These are phyloP conservation scores for Eudorcas thomsonii DNA, from an alignment of 2,113 vertebrate genomes.

Conservation along the genomic window DNA sequence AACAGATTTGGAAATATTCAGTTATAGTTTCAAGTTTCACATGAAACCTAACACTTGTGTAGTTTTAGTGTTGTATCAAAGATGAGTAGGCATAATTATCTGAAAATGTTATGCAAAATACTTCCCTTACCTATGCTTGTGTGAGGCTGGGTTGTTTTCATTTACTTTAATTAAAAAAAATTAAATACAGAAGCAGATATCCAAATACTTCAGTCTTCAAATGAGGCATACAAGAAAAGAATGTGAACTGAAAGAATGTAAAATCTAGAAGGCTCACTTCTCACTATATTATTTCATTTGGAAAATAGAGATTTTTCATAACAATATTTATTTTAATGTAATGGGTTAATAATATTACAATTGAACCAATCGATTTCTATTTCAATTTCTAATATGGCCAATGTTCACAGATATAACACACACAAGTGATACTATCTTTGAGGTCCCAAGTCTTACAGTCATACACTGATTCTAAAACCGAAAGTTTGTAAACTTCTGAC, in stretches of 20 bases:
- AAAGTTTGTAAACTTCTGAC: not conserved
- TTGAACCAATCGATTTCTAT: not conserved
- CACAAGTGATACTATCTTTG: not conserved
- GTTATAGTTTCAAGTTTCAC: not conserved
- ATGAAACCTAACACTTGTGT: not conserved
- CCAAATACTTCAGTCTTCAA: not conserved
- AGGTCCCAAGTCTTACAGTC: not conserved
- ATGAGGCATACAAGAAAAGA: not conserved
- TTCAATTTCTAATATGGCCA: not conserved
- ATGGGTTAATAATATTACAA: not conserved
- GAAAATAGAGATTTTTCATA: not conserved
- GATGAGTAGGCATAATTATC: not conserved
- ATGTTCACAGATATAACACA: not conserved
- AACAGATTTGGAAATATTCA: not conserved
- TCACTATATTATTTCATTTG: not conserved
- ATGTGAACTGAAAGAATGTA: not conserved
- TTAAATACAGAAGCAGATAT: not conserved
- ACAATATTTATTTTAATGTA: not conserved
- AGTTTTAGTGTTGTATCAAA: not conserved
- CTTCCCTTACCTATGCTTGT: not conserved
- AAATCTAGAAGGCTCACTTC: not conserved
- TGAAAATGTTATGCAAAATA: not conserved
- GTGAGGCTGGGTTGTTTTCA: not conserved
- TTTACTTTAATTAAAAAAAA: accelerated
- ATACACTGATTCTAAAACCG: not conserved